These are phyloP conservation scores for Drosophila melanosoma DNA, from an alignment of 2,888 invertebrate genomes.

Conservation along the genomic window DNA sequence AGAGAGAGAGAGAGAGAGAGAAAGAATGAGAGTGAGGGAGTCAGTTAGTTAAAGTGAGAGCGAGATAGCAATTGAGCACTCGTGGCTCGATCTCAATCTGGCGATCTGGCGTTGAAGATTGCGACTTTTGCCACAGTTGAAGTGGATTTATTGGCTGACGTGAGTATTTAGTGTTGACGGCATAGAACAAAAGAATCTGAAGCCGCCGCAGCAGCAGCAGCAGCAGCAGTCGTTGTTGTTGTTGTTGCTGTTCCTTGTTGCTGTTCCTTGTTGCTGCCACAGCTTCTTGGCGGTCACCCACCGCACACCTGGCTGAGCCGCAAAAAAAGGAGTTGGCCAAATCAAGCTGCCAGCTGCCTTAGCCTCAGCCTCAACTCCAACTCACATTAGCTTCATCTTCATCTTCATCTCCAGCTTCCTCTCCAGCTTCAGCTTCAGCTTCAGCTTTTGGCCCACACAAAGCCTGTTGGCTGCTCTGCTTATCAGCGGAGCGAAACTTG, in stretches of 20 bases:
- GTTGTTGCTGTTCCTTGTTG: conserved; percentile 4
- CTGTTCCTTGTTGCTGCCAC: conserved; percentile 1
- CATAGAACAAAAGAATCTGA: conserved; percentile 79
- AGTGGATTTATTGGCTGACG: conserved; percentile 84
- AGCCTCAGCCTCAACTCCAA: neutral
- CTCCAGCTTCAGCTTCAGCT: conserved; percentile 3
- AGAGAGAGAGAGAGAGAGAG: neutral
- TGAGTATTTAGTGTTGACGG: conserved; percentile 84
- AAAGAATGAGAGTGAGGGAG: neutral
- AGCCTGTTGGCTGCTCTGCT: conserved; percentile 10
- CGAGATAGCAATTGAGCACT: conserved; percentile 5
- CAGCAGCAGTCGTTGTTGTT: neutral
- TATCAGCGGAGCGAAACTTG: conserved; percentile 19
- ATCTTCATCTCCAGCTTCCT: conserved; percentile 8
- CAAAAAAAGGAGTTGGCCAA: conserved; percentile 19
- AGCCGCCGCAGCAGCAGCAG: conserved; percentile 36
- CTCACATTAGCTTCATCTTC: conserved; percentile 7
- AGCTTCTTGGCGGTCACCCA: conserved; percentile 43
- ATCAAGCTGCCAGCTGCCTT: conserved; percentile 34
- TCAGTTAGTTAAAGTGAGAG: neutral
- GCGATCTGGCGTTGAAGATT: conserved; percentile 66
- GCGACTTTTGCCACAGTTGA: conserved; percentile 68
- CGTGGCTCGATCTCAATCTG: conserved; percentile 57
- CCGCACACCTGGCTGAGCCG: conserved; percentile 30
- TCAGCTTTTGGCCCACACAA: conserved; percentile 36